Base-by-base conservation (phyloP, 2,888 invertebrate species). In the Dicycla oo region DNA sequence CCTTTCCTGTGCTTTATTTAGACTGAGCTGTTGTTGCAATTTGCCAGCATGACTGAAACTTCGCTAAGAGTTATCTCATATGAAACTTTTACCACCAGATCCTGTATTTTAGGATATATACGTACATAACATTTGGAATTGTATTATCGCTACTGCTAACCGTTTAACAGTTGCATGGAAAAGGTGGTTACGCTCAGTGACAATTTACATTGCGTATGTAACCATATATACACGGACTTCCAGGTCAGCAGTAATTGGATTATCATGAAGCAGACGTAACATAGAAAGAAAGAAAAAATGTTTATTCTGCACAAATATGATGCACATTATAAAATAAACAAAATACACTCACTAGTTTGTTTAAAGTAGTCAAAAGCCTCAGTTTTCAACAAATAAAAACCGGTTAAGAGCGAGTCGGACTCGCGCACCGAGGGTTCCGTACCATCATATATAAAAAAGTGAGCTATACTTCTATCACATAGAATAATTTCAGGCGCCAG, bases 1-100 rank as follows among this genome's bases (percentile, higher is more conserved):
- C 63, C 63, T 73, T 30, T 54, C 38, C 30, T n/a, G 47, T 73
- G 64, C 20, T 54, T 63, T 64, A 45, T 64, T 43, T 68, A 38
- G 18, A 68, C 26, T 61, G 43, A 43, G 23, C 23, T 51, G 15
- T 2, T 51, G 2, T 51, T 23, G 13, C 2, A 51, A 51, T 51
- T 13, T 23, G 13, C 6, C 23, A 51, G 13, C 2, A 13, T 1
- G 23, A 51, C 13, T 5, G 13, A 38, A 38, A 38, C 2, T 51
- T 51, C 23, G 51, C 51, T 51, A 6, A 13, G 51, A 51, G 23
- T 2, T n/a, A 1, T 20, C 8, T 47, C 20, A n/a, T n/a, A 49
- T 49, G 49, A 11, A n/a, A 11, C n/a, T 49, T 49, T 57, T n/a
- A 8, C 57, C 5, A n/a, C 34, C 8, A n/a, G 8, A 15, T 34